phyloP scores from a whole-genome alignment of 2,888 invertebrate genomes.

The Pollenia angustigena region DNA sequence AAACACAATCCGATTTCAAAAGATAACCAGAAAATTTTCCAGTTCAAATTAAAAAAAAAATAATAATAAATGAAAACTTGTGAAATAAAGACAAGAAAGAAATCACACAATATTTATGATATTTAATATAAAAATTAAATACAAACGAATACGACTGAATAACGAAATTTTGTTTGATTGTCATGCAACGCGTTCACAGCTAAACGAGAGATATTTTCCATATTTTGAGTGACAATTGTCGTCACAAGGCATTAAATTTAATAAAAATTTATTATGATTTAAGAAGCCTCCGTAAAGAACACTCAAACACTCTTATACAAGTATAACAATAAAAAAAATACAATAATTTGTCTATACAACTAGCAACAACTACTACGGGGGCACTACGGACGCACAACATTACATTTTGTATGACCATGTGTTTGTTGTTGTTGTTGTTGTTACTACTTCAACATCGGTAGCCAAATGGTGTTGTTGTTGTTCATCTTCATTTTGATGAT shows the following conservation, averaged over 20 bases:
- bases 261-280: conserved; percentile 75
- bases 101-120: conserved; percentile 51
- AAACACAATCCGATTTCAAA: background rate
- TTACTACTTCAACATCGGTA: background rate
- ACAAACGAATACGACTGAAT: background rate
- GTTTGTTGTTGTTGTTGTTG: conserved; percentile 34
- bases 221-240: conserved; percentile 73
- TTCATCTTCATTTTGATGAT: conserved; percentile 60
- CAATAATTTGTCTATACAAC: conserved; percentile 32
- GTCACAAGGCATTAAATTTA: conserved; percentile 75
- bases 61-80: background rate
- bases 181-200: conserved; percentile 7
- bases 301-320: conserved; percentile 27
- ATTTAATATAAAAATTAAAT: conserved; percentile 7
- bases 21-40: background rate
- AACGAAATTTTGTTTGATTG: conserved; percentile 26
- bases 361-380: background rate
- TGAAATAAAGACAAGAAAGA: conserved; percentile 22
- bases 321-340: conserved; percentile 19
- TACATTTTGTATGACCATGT: background rate
- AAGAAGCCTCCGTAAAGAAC: conserved; percentile 67
- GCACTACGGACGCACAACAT: too few relatives aligned
- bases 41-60: conserved; percentile 21
- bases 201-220: conserved; percentile 17
- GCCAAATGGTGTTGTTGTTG: conserved; percentile 41